A percentile compares a stretch with the other conserved stretches of the same genome.
Conservation (phyloP, 1,140 invertebrate genomes). For the Lepidurus arcticus region DNA sequence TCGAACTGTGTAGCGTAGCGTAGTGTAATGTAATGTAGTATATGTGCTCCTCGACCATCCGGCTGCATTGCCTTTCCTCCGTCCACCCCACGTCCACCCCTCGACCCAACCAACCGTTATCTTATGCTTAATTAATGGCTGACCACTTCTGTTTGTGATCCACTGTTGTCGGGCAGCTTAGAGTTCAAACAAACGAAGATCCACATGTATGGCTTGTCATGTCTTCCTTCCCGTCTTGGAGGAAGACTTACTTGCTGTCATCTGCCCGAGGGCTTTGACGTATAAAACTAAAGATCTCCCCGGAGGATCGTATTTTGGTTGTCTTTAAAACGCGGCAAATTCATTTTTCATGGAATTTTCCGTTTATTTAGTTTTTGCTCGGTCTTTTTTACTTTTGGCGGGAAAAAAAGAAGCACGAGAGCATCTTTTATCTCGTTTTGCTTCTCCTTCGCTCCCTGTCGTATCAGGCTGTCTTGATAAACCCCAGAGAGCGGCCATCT, state of each 20-base stretch:
- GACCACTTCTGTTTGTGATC: background rate
- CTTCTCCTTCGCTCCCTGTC: background rate
- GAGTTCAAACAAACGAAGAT: background rate
- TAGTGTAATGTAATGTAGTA: too few species aligned
- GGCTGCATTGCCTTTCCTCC: too few species aligned
- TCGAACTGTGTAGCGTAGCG: too few species aligned
- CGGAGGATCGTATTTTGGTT: too few species aligned
- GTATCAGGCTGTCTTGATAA: background rate
- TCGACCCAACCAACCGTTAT: too few species aligned
- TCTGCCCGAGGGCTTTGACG: too few species aligned
- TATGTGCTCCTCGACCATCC: too few species aligned
- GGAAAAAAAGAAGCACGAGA: background rate
- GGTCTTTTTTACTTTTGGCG: background rate
- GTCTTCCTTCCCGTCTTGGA: background rate
- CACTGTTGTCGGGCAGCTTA: background rate
- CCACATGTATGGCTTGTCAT: background rate
- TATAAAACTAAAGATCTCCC: too few species aligned
- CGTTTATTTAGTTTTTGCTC: background rate
- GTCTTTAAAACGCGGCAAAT: too few species aligned
- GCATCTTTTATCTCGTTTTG: background rate
- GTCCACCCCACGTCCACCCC: too few species aligned
- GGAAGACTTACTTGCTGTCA: background rate
- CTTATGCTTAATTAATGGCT: constrained; percentile 5
- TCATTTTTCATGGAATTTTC: too few species aligned
- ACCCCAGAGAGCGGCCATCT: background rate